These are phyloP conservation scores for Kryphioiulus occultus DNA, from an alignment of 2,888 invertebrate species.

Conservation along the genomic window DNA sequence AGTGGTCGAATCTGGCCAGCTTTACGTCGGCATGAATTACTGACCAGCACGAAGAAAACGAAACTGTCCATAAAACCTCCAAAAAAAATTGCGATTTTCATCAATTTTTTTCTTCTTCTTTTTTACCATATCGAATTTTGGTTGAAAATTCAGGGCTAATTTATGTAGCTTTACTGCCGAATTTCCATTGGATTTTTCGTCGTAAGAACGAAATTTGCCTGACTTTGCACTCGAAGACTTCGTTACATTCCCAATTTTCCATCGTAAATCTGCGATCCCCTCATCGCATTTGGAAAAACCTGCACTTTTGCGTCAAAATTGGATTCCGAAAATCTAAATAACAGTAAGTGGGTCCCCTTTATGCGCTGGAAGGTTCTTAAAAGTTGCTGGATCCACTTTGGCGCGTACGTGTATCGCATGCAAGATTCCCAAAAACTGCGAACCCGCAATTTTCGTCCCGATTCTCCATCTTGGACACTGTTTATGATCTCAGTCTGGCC, in stretches of 20 bases:
- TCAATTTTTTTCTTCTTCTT: too few relatives aligned
- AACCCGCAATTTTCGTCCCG: background rate
- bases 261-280: background rate
- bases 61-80: too few relatives aligned
- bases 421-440: background rate
- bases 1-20: background rate
- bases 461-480: background rate
- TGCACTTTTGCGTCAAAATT: background rate
- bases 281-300: background rate
- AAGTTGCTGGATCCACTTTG: background rate
- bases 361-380: background rate
- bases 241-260: background rate
- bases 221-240: background rate
- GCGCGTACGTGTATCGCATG: background rate
- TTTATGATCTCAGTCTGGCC: background rate
- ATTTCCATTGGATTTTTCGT: background rate
- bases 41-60: background rate
- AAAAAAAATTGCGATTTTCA: too few relatives aligned
- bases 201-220: background rate
- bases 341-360: background rate
- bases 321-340: constrained; percentile 5
- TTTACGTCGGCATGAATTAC: background rate
- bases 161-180: background rate
- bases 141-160: too few relatives aligned
- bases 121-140: too few relatives aligned